phyloP scores from a whole-genome alignment of 2,888 invertebrate species.

The Prosapia bicincta region DNA sequence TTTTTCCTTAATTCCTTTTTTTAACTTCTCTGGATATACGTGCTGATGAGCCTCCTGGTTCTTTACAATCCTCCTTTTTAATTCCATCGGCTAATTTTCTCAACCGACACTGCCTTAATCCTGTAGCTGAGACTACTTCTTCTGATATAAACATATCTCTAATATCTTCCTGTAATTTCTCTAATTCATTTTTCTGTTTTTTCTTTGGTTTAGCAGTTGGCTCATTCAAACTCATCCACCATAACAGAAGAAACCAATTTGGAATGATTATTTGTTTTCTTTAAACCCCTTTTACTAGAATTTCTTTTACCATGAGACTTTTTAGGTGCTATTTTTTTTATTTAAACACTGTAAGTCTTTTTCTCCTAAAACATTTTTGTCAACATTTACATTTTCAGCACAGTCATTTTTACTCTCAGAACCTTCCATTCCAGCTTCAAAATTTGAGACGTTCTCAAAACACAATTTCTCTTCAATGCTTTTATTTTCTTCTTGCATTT shows the following conservation, averaged over 20 bases:
- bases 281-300: neutral
- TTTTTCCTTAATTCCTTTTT: too few species aligned
- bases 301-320: neutral
- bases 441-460: too few species aligned
- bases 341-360: neutral
- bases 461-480: too few species aligned
- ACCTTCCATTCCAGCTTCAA: too few species aligned
- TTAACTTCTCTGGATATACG: too few species aligned
- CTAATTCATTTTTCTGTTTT: slow-evolving; percentile 53
- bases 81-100: too few species aligned
- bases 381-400: neutral
- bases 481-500: too few species aligned
- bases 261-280: too few species aligned
- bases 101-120: slow-evolving; percentile 58
- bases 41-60: too few species aligned
- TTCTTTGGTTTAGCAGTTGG: neutral
- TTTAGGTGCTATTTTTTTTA: neutral
- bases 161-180: slow-evolving; percentile 64
- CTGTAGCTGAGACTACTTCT: slow-evolving; percentile 59
- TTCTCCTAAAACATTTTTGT: neutral
- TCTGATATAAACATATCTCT: slow-evolving; percentile 66
- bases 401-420: neutral
- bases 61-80: too few species aligned
- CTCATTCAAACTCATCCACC: neutral
- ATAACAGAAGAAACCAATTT: too few species aligned